Evolutionary conservation across 30 jellyfish, hydroid and myxozoan species (phyloP).

Genomic region (Sanderia malayensis): DNA sequence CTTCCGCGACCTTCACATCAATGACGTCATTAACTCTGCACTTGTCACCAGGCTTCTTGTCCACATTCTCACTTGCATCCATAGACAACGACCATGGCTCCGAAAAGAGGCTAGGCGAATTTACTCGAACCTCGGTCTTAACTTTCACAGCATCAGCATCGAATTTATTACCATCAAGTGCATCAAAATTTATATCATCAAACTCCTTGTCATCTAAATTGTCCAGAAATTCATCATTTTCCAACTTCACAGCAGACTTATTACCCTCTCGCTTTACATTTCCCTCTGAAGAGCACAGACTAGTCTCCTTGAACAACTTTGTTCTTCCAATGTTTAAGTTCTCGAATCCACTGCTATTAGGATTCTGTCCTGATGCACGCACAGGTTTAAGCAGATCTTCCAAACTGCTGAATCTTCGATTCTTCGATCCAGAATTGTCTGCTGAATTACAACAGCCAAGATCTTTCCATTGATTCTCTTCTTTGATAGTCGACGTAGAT

Average conservation of each 20-base stretch:
- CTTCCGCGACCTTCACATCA: not conserved
- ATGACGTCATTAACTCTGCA: not conserved
- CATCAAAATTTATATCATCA: not conserved
- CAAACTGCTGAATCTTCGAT: conserved; percentile 6
- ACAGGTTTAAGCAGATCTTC: conserved; percentile 23
- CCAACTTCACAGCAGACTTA: not conserved
- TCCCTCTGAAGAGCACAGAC: not conserved
- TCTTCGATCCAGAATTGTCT: not conserved
- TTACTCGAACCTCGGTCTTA: not conserved
- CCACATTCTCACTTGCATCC: not conserved
- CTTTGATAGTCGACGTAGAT: not conserved
- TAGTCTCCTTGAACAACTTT: not conserved
- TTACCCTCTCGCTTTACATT: not conserved
- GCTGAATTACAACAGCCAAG: too few species aligned
- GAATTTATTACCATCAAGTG: not conserved
- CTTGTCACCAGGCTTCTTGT: not conserved
- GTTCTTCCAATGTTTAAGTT: not conserved
- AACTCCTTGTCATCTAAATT: not conserved
- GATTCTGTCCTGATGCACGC: not conserved
- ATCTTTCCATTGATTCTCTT: not conserved
- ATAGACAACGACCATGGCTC: too few species aligned
- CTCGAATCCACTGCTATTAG: not conserved
- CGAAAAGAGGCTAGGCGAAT: conserved; percentile 1
- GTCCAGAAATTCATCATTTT: not conserved
- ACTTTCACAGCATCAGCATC: not conserved